Evolutionary conservation across 2,113 vertebrate species (phyloP), one percentile per base, ranked within the genome.

Genomic region (Cathartes aura): DNA sequence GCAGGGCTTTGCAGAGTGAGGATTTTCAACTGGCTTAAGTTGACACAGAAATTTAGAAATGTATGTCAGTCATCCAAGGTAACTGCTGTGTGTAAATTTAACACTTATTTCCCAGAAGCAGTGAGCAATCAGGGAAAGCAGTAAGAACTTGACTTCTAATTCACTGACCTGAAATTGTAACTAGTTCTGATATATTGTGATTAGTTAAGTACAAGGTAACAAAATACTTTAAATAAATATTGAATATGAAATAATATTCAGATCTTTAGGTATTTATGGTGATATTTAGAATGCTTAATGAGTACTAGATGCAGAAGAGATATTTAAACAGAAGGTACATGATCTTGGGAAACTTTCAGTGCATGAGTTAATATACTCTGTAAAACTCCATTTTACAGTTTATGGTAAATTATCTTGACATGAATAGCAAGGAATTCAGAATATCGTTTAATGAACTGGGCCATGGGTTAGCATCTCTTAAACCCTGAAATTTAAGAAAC

Each of bases 81-180:
- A 55, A 43, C 48, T 43, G 43, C 66, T 70, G 5, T n/a, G 55
- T 2, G 2, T 58, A 79, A n/a, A 62, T 70, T 53, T 70, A 83
- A 64, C 15, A 43, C 12, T 68, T 26, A 36, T 43, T 78, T 92
- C 63, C 42, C 38, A 38, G 62, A 71, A 76, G 48, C 26, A 66
- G 62, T 45, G 58, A 96, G 87, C 72, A 36, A 43, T 84, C 80
- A 68, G 86, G 87, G 56, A 62, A 89, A 92, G 82, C 72, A 73
- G 81, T 82, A 87, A 94, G 96, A 90, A 53, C 47, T 93, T 96
- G 91, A 92, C 80, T 96, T 92, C 85, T 95, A 89, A 93, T 97
- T 96, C 82, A 72, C 53, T 60, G 56, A 82, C 86, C 82, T 95
- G 87, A 89, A 95, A 96, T 75, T 45, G 87, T 94, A 94, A 94